Evolutionary conservation across 2,888 invertebrate species (phyloP), one percentile per base, ranked within the genome.

Genomic region (Chaetogeoica ovagalla): DNA sequence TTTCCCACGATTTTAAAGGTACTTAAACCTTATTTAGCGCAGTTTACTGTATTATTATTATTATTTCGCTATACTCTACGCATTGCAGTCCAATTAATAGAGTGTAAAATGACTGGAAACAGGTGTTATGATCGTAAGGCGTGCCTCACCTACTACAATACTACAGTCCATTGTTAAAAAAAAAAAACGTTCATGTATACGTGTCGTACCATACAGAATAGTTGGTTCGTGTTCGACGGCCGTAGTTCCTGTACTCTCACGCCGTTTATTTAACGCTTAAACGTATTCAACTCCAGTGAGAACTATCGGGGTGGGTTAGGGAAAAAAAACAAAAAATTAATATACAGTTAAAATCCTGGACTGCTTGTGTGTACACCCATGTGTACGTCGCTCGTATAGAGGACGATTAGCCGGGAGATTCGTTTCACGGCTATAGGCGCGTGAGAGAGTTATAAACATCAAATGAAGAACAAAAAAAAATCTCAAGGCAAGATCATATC

Each of bases 231-330:
- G 69, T 63, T 79, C 77, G 62, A 60, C 63, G 63, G 62, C n/a
- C 77, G 77, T 79, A 79, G 77, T 79, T 79, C 77, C 77, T 79
- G 77, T 70, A 30, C 52, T 79, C 70, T 63, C 63, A 77, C n/a
- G n/a, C n/a, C 69, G 62, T 70, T 70, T 79, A n/a, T 69, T 55
- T 60, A 21, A 23, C 52, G n/a, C 70, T 55, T 70, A n/a, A 62
- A 70, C 55, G 62, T 63, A 69, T 62, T 70, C 21, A 39, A 70
- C 52, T 77, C 21, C 62, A 55, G 77, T 79, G 77, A 79, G 69
- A 79, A 79, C 39, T 63, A 75, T 75, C 77, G n/a, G 60, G 77
- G 55, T 68, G 62, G 62, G 37, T 37, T 55, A 48, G 63, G 37
- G n/a, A n/a, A n/a, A 62, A 30, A 62, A 62, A 15, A 62, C 30